phyloP scores from a whole-genome alignment of 2,113 vertebrate species.

The Sterrhoptilus dennistouni region DNA sequence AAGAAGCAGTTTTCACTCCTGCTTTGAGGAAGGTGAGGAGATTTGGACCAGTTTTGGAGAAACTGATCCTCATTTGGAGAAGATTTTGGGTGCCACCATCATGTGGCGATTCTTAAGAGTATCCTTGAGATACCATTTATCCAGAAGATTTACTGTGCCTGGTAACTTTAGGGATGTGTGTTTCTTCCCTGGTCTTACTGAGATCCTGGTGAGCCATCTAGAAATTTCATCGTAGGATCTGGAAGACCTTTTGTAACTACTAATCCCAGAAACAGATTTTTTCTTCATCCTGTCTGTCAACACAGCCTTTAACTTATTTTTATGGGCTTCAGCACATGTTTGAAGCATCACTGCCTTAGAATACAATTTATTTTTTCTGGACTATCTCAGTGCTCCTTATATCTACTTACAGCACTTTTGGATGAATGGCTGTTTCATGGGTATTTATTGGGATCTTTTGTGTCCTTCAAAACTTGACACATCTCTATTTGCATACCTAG shows the following conservation, averaged over 20 bases:
- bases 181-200: neutral
- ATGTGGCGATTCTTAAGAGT: neutral
- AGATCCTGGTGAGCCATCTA: constrained; percentile 42
- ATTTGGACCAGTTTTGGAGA: neutral
- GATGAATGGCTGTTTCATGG: neutral
- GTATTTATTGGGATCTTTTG: neutral
- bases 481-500: neutral
- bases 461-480: neutral
- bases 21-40: neutral
- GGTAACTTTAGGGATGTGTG: neutral
- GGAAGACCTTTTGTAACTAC: constrained; percentile 58
- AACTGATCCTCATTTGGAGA: neutral
- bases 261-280: constrained; percentile 70
- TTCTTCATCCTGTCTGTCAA: constrained; percentile 60
- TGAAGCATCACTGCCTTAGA: constrained; percentile 47
- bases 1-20: neutral
- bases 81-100: neutral
- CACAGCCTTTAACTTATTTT: constrained; percentile 63
- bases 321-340: constrained; percentile 47
- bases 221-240: constrained; percentile 53
- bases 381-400: neutral
- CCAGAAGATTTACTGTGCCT: neutral
- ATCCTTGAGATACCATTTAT: neutral
- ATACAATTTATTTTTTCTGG: neutral
- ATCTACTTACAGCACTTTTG: neutral